These are phyloP conservation scores for Phortica magna DNA, from an alignment of 2,888 invertebrate species.

Conservation along the genomic window DNA sequence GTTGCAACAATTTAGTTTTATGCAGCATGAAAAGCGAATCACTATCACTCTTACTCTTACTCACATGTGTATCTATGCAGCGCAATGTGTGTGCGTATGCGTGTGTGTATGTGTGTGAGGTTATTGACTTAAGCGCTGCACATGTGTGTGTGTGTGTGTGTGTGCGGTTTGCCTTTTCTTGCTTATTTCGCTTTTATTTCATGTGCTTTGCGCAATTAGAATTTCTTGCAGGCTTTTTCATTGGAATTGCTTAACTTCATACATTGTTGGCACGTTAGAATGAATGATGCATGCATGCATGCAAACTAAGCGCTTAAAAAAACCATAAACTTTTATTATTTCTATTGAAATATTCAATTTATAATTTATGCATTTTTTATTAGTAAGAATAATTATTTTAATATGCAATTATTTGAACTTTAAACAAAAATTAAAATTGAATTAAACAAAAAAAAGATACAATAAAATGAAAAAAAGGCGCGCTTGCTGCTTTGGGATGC, in stretches of 20 bases:
- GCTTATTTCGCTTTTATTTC: slow-evolving; percentile 37
- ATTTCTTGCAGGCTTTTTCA: slow-evolving; percentile 38
- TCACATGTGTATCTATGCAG: background rate
- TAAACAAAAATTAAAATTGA: too few species aligned
- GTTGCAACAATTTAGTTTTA: slow-evolving; percentile 25
- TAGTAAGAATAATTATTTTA: too few species aligned
- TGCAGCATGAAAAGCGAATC: slow-evolving; percentile 70
- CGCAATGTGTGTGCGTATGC: background rate
- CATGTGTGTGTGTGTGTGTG: slow-evolving; percentile 13
- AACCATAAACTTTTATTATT: too few species aligned
- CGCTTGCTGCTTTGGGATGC: too few species aligned
- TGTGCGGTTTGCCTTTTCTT: slow-evolving; percentile 42
- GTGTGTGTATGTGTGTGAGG: slow-evolving; percentile 44
- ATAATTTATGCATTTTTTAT: too few species aligned
- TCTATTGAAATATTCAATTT: too few species aligned
- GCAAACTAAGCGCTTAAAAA: too few species aligned
- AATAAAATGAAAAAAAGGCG: too few species aligned
- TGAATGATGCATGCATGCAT: background rate
- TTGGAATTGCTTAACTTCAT: slow-evolving; percentile 29
- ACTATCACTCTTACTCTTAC: slow-evolving; percentile 70
- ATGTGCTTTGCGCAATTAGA: slow-evolving; percentile 58
- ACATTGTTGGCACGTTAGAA: slow-evolving; percentile 42
- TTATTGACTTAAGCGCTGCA: slow-evolving; percentile 61
- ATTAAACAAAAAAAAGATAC: background rate
- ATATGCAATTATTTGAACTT: too few species aligned